Evolutionary conservation across 1,140 invertebrate species (phyloP).

Genomic region (Rhagoletis zephyria): DNA sequence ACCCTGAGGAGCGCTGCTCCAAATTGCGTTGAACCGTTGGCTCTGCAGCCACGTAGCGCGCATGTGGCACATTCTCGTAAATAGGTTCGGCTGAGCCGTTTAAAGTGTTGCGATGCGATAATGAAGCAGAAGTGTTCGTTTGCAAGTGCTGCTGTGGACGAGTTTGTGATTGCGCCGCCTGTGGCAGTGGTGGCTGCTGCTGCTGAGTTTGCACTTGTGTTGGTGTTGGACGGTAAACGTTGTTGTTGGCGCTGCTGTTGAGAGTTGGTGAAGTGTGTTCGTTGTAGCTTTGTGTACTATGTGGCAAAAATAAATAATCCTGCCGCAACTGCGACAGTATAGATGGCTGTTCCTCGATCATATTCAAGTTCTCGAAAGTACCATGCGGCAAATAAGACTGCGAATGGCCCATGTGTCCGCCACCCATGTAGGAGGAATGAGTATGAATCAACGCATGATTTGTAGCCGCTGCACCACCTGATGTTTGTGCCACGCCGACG

Average conservation of each 20-base stretch:
- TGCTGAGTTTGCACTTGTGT: conserved; percentile 6
- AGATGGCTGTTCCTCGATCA: conserved; percentile 74
- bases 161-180: conserved; percentile 27
- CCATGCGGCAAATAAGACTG: conserved; percentile 77
- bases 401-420: conserved; percentile 72
- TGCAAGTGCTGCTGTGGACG: conserved; percentile 58
- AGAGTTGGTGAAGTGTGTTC: conserved; percentile 63
- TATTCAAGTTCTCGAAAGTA: conserved; percentile 81
- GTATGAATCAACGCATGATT: conserved; percentile 67
- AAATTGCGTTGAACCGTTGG: conserved; percentile 55
- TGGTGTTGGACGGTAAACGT: conserved; percentile 64
- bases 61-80: conserved; percentile 84
- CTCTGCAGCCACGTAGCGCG: conserved; percentile 73
- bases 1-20: conserved; percentile 73
- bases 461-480: conserved; percentile 9
- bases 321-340: conserved; percentile 72
- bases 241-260: conserved; percentile 61
- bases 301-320: conserved; percentile 54
- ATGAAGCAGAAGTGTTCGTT: conserved; percentile 52
- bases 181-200: conserved; percentile 57
- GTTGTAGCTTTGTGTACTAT: conserved; percentile 53
- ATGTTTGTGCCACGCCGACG: conserved; percentile 41
- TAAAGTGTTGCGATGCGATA: conserved; percentile 65
- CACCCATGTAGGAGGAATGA: conserved; percentile 69
- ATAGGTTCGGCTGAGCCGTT: conserved; percentile 79